Evolutionary conservation across 1,140 invertebrate species (phyloP).

Genomic region (Monomorium pharaonis): DNA sequence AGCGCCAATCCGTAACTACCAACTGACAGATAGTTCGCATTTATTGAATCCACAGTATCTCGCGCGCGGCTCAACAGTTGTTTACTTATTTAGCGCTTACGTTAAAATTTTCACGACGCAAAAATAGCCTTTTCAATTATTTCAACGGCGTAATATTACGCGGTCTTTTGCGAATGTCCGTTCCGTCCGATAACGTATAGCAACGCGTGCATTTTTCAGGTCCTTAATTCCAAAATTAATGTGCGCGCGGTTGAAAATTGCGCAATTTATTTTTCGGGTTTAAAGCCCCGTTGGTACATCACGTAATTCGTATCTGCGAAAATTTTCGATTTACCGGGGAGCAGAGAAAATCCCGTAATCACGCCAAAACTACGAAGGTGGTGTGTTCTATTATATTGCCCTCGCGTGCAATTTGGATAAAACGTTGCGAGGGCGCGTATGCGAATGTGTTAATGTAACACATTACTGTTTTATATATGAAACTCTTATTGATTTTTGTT

Average conservation of each 20-base stretch:
- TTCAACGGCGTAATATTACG: neutral
- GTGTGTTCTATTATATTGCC: neutral
- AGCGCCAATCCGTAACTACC: constrained; percentile 7
- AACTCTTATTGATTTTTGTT: neutral
- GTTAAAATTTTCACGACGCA: neutral
- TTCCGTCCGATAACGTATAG: neutral
- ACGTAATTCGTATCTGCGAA: neutral
- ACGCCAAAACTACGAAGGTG: neutral
- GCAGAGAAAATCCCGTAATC: constrained; percentile 12
- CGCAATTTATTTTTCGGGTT: neutral
- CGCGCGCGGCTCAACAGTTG: neutral
- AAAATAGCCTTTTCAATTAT: neutral
- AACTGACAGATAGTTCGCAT: neutral
- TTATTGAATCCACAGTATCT: constrained; percentile 12
- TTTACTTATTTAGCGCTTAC: neutral
- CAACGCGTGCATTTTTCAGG: neutral
- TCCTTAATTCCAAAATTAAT: constrained; percentile 13
- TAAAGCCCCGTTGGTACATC: neutral
- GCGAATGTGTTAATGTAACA: neutral
- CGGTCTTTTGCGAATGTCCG: neutral
- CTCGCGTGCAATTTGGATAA: neutral
- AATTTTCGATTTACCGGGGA: constrained; percentile 3
- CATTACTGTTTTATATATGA: no score
- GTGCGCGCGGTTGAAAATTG: neutral
- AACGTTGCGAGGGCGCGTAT: neutral